A percentile compares a stretch with the other conserved stretches of the same genome.
phyloP scores from a whole-genome alignment of 2,888 invertebrate species.

The Trissoscelio sp. region DNA sequence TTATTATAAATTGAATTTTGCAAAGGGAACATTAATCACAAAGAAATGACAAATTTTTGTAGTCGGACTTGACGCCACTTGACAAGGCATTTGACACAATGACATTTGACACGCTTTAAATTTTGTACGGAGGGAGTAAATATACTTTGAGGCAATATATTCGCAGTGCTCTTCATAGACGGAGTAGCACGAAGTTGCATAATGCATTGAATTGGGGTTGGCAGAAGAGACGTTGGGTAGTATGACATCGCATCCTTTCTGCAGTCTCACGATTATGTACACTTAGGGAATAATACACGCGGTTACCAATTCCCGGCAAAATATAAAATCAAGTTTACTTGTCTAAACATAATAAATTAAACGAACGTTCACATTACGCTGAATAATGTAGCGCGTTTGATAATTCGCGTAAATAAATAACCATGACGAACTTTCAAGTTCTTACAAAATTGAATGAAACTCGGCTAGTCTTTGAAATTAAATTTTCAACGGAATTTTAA shows the following conservation, averaged over 20 bases:
- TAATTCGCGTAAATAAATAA: constrained; percentile 25
- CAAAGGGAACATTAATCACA: no score
- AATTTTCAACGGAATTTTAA: constrained; percentile 2
- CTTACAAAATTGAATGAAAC: constrained; percentile 13
- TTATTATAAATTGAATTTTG: no score
- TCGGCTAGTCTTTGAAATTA: neutral
- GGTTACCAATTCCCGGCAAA: constrained; percentile 40
- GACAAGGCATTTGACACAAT: constrained; percentile 41
- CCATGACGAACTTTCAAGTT: neutral
- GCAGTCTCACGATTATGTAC: constrained; percentile 58
- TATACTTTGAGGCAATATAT: constrained; percentile 40
- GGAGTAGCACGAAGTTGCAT: constrained; percentile 49
- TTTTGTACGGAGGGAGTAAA: constrained; percentile 28
- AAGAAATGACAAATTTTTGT: neutral
- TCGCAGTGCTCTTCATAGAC: constrained; percentile 47
- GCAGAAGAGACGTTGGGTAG: constrained; percentile 54
- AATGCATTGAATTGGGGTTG: constrained; percentile 63
- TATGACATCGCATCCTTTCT: constrained; percentile 59
- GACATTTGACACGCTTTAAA: constrained; percentile 43
- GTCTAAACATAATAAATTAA: constrained; percentile 49
- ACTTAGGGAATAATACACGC: constrained; percentile 52
- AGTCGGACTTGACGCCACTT: constrained; percentile 3
- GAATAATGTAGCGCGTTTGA: constrained; percentile 24
- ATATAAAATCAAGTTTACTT: constrained; percentile 54
- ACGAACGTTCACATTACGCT: constrained; percentile 18